Evolutionary conservation across 2,797 vertebrate genomes (phyloP), one percentile per base, ranked within the genome.

Genomic region (Mallotus villosus): DNA sequence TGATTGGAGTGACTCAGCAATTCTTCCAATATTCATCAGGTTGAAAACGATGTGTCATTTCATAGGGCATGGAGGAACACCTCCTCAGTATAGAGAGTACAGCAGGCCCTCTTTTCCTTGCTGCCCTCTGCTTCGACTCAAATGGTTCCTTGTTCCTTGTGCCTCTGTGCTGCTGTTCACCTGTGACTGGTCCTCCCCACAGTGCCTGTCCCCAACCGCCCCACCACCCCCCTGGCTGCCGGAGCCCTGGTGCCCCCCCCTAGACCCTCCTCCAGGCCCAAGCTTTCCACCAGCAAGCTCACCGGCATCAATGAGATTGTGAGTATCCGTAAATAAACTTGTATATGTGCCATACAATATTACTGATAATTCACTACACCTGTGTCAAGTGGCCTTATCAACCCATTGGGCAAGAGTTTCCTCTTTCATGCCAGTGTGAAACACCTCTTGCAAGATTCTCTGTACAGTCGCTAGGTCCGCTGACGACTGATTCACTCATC

Each of bases 281-380:
- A 99, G 88, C 89, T 98, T 76, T 82, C 96, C 51, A 74, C 94
- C 0, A 93, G 91, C 72, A 99, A 98, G 90, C 95, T 98, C 72
- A 94, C 94, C 75, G 97, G 97, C 65, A 98, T 99, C 89, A 97
- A 94, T 83, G 97, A 99, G 93, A 94, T 98, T 87, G 97, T 99
- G 92, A 81, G 97, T 94, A 68, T 21, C 29, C 14, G 19, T 24
- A n/a, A n/a, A 55, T n/a, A 55, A 6, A 17, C 51, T 1, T 46
- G 41, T 46, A 8, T 14, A 12, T 46, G 11, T 46, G 8, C 14
- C 41, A 46, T 8, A 46, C 2, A 3, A 14, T 14, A 46, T 2
- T 46, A 46, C 34, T 37, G 9, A 9, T 37, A 9, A 37, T 37
- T 37, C 34, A 1, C 34, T 37, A 37, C 34, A 37, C 34, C 34